Conservation (phyloP, 1,140 invertebrate species). For the Camponotus vicinus region DNA sequence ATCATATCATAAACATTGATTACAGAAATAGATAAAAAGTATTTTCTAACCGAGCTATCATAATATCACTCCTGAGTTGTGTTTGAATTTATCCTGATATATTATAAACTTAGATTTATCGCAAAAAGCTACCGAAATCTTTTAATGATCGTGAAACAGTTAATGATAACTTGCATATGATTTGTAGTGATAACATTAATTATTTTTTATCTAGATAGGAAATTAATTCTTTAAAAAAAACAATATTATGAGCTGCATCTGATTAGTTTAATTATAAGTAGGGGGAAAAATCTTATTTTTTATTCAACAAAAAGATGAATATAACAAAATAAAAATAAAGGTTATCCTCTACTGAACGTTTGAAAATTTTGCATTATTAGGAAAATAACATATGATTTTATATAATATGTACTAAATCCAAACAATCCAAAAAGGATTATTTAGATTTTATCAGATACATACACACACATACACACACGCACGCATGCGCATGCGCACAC, state of each 20-base stretch:
- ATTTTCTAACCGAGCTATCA: background rate
- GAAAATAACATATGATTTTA: background rate
- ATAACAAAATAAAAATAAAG: background rate
- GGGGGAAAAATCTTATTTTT: background rate
- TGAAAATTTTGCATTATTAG: background rate
- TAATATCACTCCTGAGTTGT: background rate
- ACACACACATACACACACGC: background rate
- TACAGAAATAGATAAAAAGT: background rate
- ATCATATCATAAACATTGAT: background rate
- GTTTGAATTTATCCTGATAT: background rate
- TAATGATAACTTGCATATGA: conserved; percentile 25
- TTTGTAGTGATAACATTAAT: conserved; percentile 22
- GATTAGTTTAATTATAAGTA: background rate
- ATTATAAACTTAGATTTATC: background rate
- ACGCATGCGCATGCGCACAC: too few relatives aligned
- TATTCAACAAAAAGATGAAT: background rate
- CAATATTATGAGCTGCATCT: background rate
- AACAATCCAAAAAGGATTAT: background rate
- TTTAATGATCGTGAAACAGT: background rate
- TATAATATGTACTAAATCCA: too few relatives aligned
- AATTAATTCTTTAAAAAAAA: background rate
- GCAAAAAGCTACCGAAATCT: background rate
- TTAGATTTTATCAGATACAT: background rate
- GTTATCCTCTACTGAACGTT: background rate
- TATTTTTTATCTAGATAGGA: background rate